phyloP scores from a whole-genome alignment of 1,140 invertebrate genomes.

The Meloidogyne exigua region DNA sequence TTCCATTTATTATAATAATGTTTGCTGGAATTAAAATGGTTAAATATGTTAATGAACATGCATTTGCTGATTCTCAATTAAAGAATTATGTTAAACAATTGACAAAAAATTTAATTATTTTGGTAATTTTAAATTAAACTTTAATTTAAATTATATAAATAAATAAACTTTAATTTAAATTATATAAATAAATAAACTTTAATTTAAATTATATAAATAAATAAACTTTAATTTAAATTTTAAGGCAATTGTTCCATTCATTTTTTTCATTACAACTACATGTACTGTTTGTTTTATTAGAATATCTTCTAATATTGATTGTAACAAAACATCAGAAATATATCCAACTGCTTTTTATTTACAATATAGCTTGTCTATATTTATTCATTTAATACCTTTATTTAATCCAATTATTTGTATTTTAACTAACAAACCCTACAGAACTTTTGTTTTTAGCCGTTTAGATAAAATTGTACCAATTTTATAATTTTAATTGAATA shows the following conservation, averaged over 20 bases:
- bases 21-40: background rate
- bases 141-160: too few relatives aligned
- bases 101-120: background rate
- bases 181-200: background rate
- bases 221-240: background rate
- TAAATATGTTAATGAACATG: background rate
- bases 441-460: background rate
- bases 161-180: background rate
- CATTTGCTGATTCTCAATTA: background rate
- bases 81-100: background rate
- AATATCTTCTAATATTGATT: too few relatives aligned
- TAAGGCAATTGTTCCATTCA: background rate
- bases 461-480: background rate
- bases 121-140: too few relatives aligned
- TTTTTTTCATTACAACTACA: background rate
- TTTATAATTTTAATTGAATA: background rate
- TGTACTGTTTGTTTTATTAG: background rate
- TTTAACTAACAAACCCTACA: background rate
- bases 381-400: background rate
- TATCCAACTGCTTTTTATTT: background rate
- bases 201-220: background rate
- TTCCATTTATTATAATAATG: background rate
- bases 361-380: background rate
- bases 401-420: slow-evolving; percentile 1
- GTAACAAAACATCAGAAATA: too few relatives aligned